phyloP scores from a whole-genome alignment of 2,797 vertebrate species.

The Gymnothorax reevesii region DNA sequence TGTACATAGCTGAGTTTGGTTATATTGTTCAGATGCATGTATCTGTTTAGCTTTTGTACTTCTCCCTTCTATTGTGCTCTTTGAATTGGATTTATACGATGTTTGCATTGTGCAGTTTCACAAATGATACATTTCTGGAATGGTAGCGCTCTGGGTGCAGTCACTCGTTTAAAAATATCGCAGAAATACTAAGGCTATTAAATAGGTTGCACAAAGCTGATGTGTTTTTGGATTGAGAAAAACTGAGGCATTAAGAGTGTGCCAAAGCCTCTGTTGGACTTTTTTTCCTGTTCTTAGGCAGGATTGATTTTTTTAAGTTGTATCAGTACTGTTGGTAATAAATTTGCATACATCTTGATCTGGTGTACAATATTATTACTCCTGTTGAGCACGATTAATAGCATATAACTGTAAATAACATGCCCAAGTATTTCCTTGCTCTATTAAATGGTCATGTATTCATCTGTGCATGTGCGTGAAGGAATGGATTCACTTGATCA shows the following conservation, averaged over 20 bases:
- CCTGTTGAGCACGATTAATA: slow-evolving; percentile 32
- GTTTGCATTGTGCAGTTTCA: slow-evolving; percentile 16
- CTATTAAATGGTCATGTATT: neutral
- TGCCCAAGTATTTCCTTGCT: slow-evolving; percentile 2
- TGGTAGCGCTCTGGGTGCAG: neutral
- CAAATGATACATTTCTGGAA: neutral
- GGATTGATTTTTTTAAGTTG: neutral
- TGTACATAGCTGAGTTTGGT: slow-evolving; percentile 18
- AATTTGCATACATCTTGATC: slow-evolving; percentile 22
- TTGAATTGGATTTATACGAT: neutral
- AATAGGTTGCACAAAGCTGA: neutral
- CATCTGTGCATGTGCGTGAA: neutral
- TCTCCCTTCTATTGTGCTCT: neutral
- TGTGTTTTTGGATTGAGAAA: slow-evolving; percentile 4
- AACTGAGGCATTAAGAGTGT: slow-evolving; percentile 19
- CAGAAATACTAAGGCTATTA: neutral
- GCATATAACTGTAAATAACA: slow-evolving; percentile 10
- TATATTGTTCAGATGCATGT: slow-evolving; percentile 18
- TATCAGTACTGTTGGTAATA: slow-evolving; percentile 12
- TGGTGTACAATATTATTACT: slow-evolving; percentile 6
- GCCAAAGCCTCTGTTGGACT: slow-evolving; percentile 36
- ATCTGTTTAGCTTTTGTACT: neutral
- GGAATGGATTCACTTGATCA: neutral
- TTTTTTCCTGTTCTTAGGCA: neutral
- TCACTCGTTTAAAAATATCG: neutral